A percentile compares a stretch with the other conserved stretches of the same genome.
These are phyloP conservation scores for Agrenia bidenticulata DNA, from an alignment of 2,888 invertebrate species.

Conservation along the genomic window DNA sequence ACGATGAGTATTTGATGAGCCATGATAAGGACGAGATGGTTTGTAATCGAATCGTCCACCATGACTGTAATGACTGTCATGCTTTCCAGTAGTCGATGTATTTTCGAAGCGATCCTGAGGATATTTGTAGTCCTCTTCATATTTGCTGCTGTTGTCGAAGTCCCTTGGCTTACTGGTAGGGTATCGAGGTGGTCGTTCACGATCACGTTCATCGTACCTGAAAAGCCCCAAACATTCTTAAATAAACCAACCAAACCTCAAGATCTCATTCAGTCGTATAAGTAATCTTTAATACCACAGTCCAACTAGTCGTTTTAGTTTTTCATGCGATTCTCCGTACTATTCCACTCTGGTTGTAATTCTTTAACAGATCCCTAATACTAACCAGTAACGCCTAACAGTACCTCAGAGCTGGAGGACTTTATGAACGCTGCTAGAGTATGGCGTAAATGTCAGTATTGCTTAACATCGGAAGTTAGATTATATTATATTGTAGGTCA, in stretches of 20 bases:
- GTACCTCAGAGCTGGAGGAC: too few species aligned
- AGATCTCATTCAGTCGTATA: too few species aligned
- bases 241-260: constrained; percentile 1
- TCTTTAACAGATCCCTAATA: too few species aligned
- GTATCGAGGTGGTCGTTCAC: constrained; percentile 4
- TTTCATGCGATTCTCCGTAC: too few species aligned
- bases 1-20: not conserved
- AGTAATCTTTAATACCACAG: too few species aligned
- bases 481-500: too few species aligned
- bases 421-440: too few species aligned
- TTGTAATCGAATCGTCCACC: constrained; percentile 1
- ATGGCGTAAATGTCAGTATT: too few species aligned
- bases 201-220: constrained; percentile 17
- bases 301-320: too few species aligned
- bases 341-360: too few species aligned
- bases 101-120: not conserved
- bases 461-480: too few species aligned
- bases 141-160: not conserved
- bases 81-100: not conserved
- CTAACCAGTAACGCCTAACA: too few species aligned
- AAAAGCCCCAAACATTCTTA: constrained; percentile 2
- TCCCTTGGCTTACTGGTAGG: not conserved
- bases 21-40: not conserved
- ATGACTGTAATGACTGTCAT: not conserved
- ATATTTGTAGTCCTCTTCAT: not conserved